Evolutionary conservation across 2,797 vertebrate species (phyloP), one percentile per base, ranked within the genome.

Genomic region (Lycodopsis pacificus): DNA sequence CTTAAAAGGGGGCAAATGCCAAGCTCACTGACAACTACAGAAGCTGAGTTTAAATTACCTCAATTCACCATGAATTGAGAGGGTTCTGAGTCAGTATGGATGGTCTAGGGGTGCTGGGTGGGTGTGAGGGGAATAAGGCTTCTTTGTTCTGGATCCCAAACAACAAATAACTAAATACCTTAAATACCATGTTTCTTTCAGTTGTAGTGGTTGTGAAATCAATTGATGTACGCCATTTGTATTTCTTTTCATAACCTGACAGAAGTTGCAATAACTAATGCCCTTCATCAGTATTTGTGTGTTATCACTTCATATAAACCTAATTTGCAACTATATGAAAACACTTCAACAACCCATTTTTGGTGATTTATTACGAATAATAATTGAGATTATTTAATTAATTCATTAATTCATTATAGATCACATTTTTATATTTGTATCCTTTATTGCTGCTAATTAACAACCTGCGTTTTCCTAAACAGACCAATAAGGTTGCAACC

Each of bases 1-100:
- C 34, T 53, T 44, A 64, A 25, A 72, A 48, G 56, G 17, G 5
- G 11, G 34, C 2, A 49, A 58, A 67, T 79, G 11, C 38, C 25
- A 69, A 54, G 34, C 25, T 79, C 46, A 44, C 36, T 73, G 46
- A 25, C 44, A 66, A 59, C 2, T 2, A 53, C 54, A 49, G 30
- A 67, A 51, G 32, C 34, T 67, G 53, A 32, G 30, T 32, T 32
- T 32, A 70, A 70, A n/a, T 70, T 0, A 0, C 11, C 38, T 38
- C 38, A 25, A 25, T 25, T 25, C 25, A 25, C 25, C 25, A 25
- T 25, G 25, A 12, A 38, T 42, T 42, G 40, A 14, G 40, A 42
- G 40, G 40, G 40, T 42, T 4, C 40, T 42, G 40, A 14, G 12
- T 42, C 12, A 12, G 11, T 38, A 4, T 42, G 40, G 40, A 9